Evolutionary conservation across 2,888 invertebrate genomes (phyloP), one percentile per base, ranked within the genome.

Genomic region (Tipula vernalis): DNA sequence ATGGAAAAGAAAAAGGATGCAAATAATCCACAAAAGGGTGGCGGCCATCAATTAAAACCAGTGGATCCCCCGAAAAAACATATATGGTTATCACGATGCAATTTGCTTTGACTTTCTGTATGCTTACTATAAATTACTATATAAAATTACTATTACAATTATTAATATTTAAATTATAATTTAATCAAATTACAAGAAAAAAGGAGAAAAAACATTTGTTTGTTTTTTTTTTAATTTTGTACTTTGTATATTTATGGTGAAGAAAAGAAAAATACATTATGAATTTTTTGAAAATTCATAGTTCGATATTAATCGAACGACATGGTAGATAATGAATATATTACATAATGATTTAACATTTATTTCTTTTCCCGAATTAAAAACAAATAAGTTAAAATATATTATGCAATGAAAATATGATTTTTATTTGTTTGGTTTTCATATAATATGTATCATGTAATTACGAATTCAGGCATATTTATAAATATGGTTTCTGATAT

Each of bases 1-100:
- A 98, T 98, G 95, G 99, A 99, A 93, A 98, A 98, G 83, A 87
- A 88, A 5, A 90, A 97, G 97, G 97, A 97, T 93, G 97, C 97
- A 90, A 97, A 96, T 90, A 97, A 97, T 93, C 97, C 97, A 89
- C 95, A 95, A 87, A 96, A 96, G 91, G 95, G 95, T 88, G 96
- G 96, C 89, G 96, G 96, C 89, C 96, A 96, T 91, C 96, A 96
- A 91, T 92, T 97, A 90, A 95, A 95, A 92, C 93, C 95, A 88
- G 94, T 94, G 90, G 97, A 97, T 91, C 95, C 95, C 90, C 94
- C 94, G 91, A 94, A 95, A 92, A 96, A 96, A 93, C 94, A 96
- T 89, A 96, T 95, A 91, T 97, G 97, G 96, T 93, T 97, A 90
- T 95, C 96, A 87, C 95, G 96, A 92, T 97, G 97, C 94, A 94